phyloP scores from a whole-genome alignment of 1,140 invertebrate species.

The Trigoniulus corallinus region DNA sequence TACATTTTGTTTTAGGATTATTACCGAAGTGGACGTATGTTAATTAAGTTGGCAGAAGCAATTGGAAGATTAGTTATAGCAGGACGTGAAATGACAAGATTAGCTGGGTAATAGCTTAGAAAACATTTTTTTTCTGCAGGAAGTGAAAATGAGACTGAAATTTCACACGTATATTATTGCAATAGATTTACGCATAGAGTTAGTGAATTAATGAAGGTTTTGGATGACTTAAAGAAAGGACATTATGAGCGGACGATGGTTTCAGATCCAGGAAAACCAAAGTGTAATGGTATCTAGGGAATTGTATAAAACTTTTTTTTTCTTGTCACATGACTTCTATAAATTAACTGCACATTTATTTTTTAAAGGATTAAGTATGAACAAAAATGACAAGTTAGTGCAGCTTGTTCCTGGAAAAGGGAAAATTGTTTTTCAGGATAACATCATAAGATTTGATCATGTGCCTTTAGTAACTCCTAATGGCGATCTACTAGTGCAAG shows the following conservation, averaged over 20 bases:
- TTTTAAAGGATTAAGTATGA: no score
- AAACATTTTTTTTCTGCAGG: background rate
- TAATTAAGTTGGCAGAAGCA: slow-evolving; percentile 90
- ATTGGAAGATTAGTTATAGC: slow-evolving; percentile 86
- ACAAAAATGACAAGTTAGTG: no score
- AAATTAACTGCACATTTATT: no score
- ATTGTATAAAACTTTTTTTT: background rate
- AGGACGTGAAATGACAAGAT: slow-evolving; percentile 77
- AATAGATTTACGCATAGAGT: slow-evolving; percentile 67
- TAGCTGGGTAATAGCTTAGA: slow-evolving; percentile 53
- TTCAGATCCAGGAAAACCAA: slow-evolving; percentile 22
- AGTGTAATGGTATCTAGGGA: background rate
- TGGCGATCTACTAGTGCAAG: slow-evolving; percentile 80
- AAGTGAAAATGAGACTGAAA: background rate
- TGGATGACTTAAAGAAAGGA: slow-evolving; percentile 71
- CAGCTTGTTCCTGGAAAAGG: slow-evolving; percentile 51
- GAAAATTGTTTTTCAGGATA: slow-evolving; percentile 65
- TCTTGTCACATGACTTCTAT: no score
- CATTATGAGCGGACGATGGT: slow-evolving; percentile 80
- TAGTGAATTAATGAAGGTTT: slow-evolving; percentile 68
- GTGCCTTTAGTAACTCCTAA: slow-evolving; percentile 94
- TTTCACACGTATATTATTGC: background rate
- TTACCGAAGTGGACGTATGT: slow-evolving; percentile 91
- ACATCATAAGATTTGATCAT: slow-evolving; percentile 80
- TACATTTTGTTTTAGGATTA: slow-evolving; percentile 45